phyloP scores from a whole-genome alignment of 2,113 vertebrate species.

The Peromyscus leucopus region DNA sequence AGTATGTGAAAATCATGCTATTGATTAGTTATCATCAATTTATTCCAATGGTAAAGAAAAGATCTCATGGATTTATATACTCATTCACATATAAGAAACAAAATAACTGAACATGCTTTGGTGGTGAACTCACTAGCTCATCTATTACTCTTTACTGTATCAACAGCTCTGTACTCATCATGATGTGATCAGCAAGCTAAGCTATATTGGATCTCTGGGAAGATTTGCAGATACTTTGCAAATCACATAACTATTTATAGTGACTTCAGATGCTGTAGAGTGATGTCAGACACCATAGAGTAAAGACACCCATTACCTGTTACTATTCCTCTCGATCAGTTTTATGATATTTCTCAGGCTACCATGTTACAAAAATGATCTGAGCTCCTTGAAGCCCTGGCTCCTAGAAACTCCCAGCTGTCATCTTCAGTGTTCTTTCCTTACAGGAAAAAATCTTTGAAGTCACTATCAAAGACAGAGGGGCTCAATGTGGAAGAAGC shows the following conservation, averaged over 20 bases:
- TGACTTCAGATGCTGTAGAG: not conserved
- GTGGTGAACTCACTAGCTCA: not conserved
- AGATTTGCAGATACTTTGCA: not conserved
- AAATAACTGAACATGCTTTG: not conserved
- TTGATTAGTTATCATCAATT: not conserved
- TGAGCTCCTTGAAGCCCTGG: not conserved
- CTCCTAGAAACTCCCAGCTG: not conserved
- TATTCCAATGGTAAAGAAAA: slow-evolving; percentile 42
- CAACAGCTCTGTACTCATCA: not conserved
- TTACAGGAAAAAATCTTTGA: not conserved
- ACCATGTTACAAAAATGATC: not conserved
- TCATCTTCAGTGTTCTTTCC: not conserved
- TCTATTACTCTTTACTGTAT: not conserved
- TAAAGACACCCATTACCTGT: not conserved
- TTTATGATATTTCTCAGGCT: not conserved
- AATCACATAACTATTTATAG: not conserved
- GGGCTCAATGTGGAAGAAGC: not conserved
- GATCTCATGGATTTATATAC: not conserved
- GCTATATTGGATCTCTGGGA: not conserved
- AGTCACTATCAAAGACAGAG: not conserved
- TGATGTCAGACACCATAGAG: not conserved
- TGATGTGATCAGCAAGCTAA: not conserved
- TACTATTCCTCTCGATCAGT: not conserved
- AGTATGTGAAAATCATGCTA: not conserved
- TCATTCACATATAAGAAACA: not conserved